phyloP scores from a whole-genome alignment of 2,113 vertebrate species.

The Sigmodon hispidus region DNA sequence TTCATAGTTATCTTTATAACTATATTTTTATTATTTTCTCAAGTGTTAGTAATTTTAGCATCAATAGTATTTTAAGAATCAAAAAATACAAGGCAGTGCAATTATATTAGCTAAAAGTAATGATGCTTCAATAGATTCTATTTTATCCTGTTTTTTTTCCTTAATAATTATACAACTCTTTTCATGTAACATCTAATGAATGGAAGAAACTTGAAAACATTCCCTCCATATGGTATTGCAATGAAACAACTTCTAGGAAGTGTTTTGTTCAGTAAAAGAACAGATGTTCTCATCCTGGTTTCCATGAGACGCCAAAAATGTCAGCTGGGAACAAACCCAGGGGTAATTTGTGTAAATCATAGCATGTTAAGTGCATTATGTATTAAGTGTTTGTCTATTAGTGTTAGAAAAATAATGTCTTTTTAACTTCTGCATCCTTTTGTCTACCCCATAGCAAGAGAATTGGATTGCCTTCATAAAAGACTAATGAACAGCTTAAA shows the following conservation, averaged over 20 bases:
- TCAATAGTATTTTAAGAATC: not conserved
- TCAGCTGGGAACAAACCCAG: conserved; percentile 65
- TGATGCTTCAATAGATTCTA: not conserved
- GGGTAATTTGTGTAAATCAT: conserved; percentile 78
- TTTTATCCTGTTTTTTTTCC: conserved; percentile 22
- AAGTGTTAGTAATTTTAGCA: not conserved
- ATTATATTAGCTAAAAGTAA: not conserved
- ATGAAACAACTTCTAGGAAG: conserved; percentile 67
- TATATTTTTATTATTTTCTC: not conserved
- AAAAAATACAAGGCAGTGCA: not conserved
- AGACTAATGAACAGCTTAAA: conserved; percentile 69
- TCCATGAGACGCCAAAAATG: conserved; percentile 63
- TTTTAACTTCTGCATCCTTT: conserved; percentile 62
- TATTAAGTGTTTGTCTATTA: conserved; percentile 77
- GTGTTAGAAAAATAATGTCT: conserved; percentile 73
- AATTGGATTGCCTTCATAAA: conserved; percentile 68
- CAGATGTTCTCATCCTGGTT: conserved; percentile 70
- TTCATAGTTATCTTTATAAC: not conserved
- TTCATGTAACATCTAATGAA: conserved; percentile 65
- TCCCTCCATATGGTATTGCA: conserved; percentile 70
- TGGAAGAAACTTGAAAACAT: conserved; percentile 68
- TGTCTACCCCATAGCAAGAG: conserved; percentile 53
- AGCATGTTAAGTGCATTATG: conserved; percentile 70
- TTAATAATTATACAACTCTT: conserved; percentile 61
- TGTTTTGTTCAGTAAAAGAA: conserved; percentile 65